phyloP scores from a whole-genome alignment of 2,113 vertebrate genomes.

The Callaeas wilsoni region DNA sequence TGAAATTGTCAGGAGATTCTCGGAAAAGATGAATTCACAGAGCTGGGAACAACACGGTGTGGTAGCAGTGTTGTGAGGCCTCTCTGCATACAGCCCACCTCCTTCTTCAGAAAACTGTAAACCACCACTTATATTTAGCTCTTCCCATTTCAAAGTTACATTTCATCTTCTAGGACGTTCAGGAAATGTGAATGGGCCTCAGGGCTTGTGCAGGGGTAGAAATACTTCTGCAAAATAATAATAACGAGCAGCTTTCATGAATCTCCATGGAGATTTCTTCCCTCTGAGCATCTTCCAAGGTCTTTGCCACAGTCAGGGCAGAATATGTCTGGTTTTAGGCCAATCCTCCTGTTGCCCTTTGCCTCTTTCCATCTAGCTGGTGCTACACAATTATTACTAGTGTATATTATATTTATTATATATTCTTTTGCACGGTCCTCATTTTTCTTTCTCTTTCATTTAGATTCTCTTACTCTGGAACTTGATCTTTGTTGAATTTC shows the following conservation, averaged over 20 bases:
- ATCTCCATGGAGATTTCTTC: constrained; percentile 20
- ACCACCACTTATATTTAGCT: rapidly evolving
- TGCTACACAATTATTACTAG: background rate
- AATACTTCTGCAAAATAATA: background rate
- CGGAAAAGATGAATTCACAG: background rate
- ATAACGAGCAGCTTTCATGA: background rate
- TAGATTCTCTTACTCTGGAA: background rate
- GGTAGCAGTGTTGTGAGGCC: background rate
- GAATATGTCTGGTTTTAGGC: background rate
- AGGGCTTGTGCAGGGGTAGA: background rate
- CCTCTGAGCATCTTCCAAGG: background rate
- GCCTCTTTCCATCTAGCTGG: background rate
- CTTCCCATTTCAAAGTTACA: background rate
- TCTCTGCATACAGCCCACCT: background rate
- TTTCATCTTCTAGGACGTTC: background rate
- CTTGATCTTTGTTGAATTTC: background rate
- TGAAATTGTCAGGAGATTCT: background rate
- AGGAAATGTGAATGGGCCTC: background rate
- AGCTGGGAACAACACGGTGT: rapidly evolving
- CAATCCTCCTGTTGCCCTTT: background rate
- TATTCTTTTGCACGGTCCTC: background rate
- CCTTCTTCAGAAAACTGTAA: background rate
- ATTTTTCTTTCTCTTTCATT: background rate
- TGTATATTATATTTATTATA: background rate
- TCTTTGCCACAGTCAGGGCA: background rate